Evolutionary conservation across 2,888 invertebrate species (phyloP).

Genomic region (Willowsia nigromaculata): DNA sequence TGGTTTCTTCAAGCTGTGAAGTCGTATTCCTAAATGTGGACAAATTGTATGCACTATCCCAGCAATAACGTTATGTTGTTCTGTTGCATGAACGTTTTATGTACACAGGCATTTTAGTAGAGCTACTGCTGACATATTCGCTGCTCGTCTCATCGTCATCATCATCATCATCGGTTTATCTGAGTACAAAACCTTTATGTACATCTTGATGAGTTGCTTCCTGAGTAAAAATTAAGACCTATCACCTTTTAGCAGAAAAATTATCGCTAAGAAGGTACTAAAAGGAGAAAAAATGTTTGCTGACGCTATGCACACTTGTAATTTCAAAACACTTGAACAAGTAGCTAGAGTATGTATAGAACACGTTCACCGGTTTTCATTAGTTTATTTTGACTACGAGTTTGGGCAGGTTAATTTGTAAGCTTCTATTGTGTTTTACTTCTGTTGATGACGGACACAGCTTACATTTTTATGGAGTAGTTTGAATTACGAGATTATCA

Average conservation of each 20-base stretch:
- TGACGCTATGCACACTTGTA: conserved; percentile 31
- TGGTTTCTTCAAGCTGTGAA: conserved; percentile 5
- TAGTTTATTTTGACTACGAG: background rate
- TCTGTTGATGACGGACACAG: background rate
- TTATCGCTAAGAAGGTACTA: conserved; percentile 22
- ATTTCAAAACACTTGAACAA: background rate
- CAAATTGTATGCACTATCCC: too few relatives aligned
- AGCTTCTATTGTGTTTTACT: conserved; percentile 26
- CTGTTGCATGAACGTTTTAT: too few relatives aligned
- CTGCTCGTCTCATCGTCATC: background rate
- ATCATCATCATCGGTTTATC: conserved; percentile 26
- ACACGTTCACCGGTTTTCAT: background rate
- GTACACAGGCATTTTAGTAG: background rate
- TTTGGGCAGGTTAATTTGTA: conserved; percentile 45
- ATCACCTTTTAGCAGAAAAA: conserved; percentile 57
- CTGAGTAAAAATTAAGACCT: conserved; percentile 67
- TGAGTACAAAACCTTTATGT: conserved; percentile 49
- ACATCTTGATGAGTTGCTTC: conserved; percentile 67
- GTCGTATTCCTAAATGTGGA: too few relatives aligned
- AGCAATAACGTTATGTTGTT: too few relatives aligned
- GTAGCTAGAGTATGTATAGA: background rate
- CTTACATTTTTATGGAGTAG: conserved; percentile 32
- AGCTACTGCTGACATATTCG: conserved; percentile 5
- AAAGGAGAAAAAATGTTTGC: conserved; percentile 40
- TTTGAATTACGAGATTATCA: conserved; percentile 54